phyloP scores from a whole-genome alignment of 2,797 vertebrate genomes.

The Vultur gryphus region DNA sequence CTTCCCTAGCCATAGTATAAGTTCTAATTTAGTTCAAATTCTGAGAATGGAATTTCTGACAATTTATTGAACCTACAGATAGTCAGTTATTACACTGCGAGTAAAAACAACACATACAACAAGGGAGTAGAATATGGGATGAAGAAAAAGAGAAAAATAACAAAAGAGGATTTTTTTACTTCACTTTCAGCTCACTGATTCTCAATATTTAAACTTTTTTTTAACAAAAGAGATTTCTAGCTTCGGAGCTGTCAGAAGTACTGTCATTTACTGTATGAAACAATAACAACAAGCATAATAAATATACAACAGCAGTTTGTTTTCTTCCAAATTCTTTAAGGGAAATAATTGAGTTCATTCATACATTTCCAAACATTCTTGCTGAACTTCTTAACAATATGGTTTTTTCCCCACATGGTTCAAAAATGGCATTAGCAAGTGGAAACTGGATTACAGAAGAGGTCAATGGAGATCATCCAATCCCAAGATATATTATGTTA shows the following conservation, averaged over 20 bases:
- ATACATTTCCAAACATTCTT: background rate
- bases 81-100: background rate
- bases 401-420: background rate
- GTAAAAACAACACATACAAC: background rate
- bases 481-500: conserved; percentile 61
- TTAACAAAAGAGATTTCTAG: background rate
- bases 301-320: background rate
- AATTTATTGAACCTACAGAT: background rate
- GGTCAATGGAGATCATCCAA: conserved; percentile 69
- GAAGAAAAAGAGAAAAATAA: background rate
- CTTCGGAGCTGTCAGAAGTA: background rate
- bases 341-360: background rate
- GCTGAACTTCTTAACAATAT: background rate
- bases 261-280: background rate
- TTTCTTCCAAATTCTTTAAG: background rate
- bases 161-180: accelerated
- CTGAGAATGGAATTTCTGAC: background rate
- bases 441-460: conserved; percentile 80
- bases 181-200: background rate
- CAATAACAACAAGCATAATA: background rate
- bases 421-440: conserved; percentile 77
- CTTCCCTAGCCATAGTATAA: background rate
- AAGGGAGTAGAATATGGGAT: background rate
- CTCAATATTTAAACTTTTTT: background rate
- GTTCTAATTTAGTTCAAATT: background rate